Evolutionary conservation across 1,140 invertebrate species (phyloP).

Genomic region (Zaprionus tsacasi): DNA sequence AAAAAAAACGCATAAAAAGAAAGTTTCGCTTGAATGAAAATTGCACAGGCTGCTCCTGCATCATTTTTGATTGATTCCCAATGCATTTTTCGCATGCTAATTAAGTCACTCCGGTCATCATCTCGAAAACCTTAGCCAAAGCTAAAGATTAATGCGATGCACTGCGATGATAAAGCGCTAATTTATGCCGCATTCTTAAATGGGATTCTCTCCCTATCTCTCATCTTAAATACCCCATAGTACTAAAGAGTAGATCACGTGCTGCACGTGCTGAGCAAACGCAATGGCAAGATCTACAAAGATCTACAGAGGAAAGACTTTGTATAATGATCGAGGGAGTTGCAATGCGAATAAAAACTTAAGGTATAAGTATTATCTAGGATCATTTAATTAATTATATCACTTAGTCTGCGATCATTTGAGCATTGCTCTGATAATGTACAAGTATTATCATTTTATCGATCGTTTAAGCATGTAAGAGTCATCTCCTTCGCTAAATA

Average conservation of each 20-base stretch:
- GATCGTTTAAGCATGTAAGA: too few species aligned
- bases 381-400: not conserved
- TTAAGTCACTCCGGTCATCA: constrained; percentile 66
- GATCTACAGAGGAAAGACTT: too few species aligned
- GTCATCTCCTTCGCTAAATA: too few species aligned
- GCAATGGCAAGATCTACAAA: not conserved
- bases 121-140: not conserved
- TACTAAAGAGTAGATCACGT: not conserved
- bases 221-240: too few species aligned
- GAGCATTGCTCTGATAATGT: not conserved
- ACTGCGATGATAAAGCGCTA: constrained; percentile 34
- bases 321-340: not conserved
- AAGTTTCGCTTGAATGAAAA: constrained; percentile 42
- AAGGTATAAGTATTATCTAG: too few species aligned
- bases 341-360: too few species aligned
- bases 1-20: constrained; percentile 21
- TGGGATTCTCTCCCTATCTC: too few species aligned
- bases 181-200: constrained; percentile 44
- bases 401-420: not conserved
- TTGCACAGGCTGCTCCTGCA: constrained; percentile 8
- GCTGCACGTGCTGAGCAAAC: constrained; percentile 1
- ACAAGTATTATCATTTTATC: too few species aligned
- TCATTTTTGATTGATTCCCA: constrained; percentile 64
- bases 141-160: constrained; percentile 39
- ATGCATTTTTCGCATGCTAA: constrained; percentile 71